Conservation (phyloP, 2,888 invertebrate species). For the Sinopyrophorus schimmeli region DNA sequence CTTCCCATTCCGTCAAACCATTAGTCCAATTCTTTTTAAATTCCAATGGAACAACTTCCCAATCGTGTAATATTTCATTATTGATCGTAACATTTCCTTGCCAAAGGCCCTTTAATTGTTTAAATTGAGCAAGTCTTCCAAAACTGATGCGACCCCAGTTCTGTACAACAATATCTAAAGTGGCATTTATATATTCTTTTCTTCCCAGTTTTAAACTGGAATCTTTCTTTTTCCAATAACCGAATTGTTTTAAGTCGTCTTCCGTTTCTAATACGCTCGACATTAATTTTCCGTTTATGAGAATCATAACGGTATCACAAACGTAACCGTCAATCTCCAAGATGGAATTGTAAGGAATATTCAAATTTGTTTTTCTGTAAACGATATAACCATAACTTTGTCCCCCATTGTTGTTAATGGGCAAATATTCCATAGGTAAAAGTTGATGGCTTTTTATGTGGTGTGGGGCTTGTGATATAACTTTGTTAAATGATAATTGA, state of each 20-base stretch:
- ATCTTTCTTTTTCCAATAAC: constrained; percentile 51
- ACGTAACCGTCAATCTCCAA: constrained; percentile 52
- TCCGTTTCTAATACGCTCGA: constrained; percentile 44
- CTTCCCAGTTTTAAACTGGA: constrained; percentile 45
- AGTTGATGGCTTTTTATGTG: constrained; percentile 35
- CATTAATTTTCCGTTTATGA: constrained; percentile 53
- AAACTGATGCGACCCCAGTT: constrained; percentile 80
- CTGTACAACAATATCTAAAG: constrained; percentile 60
- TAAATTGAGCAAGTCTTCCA: constrained; percentile 51
- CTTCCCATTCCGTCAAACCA: constrained; percentile 45
- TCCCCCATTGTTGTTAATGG: constrained; percentile 54
- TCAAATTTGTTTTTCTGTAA: constrained; percentile 54
- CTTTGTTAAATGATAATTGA: constrained; percentile 17
- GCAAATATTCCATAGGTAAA: constrained; percentile 48
- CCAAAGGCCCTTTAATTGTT: constrained; percentile 50
- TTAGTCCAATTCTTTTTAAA: constrained; percentile 54
- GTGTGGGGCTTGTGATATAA: constrained; percentile 36
- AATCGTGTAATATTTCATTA: constrained; percentile 49
- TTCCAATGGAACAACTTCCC: constrained; percentile 57
- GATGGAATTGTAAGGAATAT: constrained; percentile 42
- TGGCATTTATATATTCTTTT: constrained; percentile 39
- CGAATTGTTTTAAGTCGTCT: constrained; percentile 50
- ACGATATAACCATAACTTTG: constrained; percentile 62
- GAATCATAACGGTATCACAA: constrained; percentile 58
- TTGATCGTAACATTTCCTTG: constrained; percentile 56